A percentile compares a stretch with the other conserved stretches of the same genome.
Conservation (phyloP, 2,888 invertebrate genomes). For the Tenthredo mesomela region DNA sequence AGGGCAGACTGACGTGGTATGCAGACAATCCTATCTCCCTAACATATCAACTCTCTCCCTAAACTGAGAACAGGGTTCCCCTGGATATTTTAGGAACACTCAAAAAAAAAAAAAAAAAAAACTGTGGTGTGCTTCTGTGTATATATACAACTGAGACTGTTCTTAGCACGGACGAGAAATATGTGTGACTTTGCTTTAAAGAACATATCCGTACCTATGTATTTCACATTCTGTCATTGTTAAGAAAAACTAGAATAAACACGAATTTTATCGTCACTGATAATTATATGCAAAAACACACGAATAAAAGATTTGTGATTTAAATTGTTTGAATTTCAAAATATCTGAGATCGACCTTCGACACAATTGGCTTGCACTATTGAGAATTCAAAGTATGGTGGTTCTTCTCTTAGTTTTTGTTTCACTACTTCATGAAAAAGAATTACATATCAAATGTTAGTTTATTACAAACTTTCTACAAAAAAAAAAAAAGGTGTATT, state of each 20-base stretch:
- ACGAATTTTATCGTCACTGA: not conserved
- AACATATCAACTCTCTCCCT: slow-evolving; percentile 58
- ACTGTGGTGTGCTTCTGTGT: slow-evolving; percentile 52
- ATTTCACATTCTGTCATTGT: not conserved
- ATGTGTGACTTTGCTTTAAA: slow-evolving; percentile 31
- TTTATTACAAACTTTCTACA: not conserved
- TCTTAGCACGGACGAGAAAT: slow-evolving; percentile 26
- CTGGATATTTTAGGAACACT: slow-evolving; percentile 69
- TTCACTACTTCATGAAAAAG: not conserved
- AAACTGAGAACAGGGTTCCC: slow-evolving; percentile 59
- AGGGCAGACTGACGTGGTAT: slow-evolving; percentile 69
- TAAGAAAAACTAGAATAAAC: not conserved
- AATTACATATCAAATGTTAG: not conserved
- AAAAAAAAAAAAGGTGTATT: not conserved
- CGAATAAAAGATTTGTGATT: not conserved
- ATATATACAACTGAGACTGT: slow-evolving; percentile 36
- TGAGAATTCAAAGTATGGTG: not conserved
- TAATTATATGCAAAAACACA: not conserved
- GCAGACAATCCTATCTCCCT: slow-evolving; percentile 63
- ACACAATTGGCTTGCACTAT: not conserved
- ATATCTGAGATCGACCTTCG: not conserved
- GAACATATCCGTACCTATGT: slow-evolving; percentile 13
- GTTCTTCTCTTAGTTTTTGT: not conserved
- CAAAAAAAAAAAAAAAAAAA: slow-evolving; percentile 68
- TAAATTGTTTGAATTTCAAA: not conserved